These are phyloP conservation scores for Suillia variegata DNA, from an alignment of 2,888 invertebrate species.

Conservation along the genomic window DNA sequence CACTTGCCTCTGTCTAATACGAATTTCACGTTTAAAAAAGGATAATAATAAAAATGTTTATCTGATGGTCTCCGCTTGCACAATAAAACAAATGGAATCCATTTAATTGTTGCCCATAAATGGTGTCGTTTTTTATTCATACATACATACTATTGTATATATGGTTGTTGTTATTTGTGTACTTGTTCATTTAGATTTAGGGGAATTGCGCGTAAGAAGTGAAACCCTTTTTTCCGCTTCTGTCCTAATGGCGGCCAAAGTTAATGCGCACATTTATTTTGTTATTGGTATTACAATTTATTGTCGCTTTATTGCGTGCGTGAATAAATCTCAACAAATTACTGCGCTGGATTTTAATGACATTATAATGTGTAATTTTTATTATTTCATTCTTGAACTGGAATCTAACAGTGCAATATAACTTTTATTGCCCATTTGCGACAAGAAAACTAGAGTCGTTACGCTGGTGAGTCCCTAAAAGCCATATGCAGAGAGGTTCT, in stretches of 20 bases:
- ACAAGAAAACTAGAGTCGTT: too few relatives aligned
- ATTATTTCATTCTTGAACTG: too few relatives aligned
- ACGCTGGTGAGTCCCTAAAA: too few relatives aligned
- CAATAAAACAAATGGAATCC: constrained; percentile 56
- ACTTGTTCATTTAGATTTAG: neutral
- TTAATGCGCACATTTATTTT: neutral
- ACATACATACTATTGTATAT: too few relatives aligned
- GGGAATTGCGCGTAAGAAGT: neutral
- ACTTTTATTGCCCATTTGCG: too few relatives aligned
- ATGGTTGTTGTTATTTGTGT: neutral
- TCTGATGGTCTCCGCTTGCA: constrained; percentile 28
- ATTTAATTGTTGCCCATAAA: constrained; percentile 57
- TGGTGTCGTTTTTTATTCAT: constrained; percentile 23
- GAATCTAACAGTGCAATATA: too few relatives aligned
- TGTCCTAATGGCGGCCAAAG: neutral
- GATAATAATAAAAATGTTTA: constrained; percentile 5
- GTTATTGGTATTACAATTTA: neutral
- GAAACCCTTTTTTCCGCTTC: neutral
- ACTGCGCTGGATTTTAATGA: constrained; percentile 1
- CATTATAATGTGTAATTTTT: too few relatives aligned
- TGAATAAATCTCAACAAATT: neutral
- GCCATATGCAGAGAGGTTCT: too few relatives aligned
- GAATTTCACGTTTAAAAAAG: constrained; percentile 3
- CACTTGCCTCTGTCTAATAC: neutral
- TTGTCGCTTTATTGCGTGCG: neutral